A percentile compares a stretch with the other conserved stretches of the same genome.
These are phyloP conservation scores for Etheostoma spectabile DNA, from an alignment of 2,113 vertebrate genomes.

Conservation along the genomic window DNA sequence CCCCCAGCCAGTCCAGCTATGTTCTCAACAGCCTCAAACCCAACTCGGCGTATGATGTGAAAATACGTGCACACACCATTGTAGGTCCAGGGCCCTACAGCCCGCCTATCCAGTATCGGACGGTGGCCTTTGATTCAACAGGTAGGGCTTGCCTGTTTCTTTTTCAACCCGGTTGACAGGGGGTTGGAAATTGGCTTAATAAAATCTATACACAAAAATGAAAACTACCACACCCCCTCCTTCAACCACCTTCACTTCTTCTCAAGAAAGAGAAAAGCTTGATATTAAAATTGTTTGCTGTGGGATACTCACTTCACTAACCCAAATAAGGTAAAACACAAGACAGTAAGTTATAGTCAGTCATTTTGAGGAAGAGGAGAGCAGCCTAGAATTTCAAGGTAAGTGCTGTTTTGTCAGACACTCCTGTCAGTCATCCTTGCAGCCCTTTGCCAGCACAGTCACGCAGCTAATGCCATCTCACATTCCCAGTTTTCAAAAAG, in stretches of 20 bases:
- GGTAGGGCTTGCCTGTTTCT: constrained; percentile 93
- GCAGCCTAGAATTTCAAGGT: constrained; percentile 79
- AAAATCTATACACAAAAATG: constrained; percentile 66
- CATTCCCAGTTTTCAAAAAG: constrained; percentile 76
- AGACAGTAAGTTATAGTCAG: constrained; percentile 87
- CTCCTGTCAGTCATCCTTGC: constrained; percentile 73
- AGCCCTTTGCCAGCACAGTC: constrained; percentile 76
- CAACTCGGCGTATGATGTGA: constrained; percentile 94
- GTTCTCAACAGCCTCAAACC: constrained; percentile 95
- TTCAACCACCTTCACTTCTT: constrained; percentile 78
- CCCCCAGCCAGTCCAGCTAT: constrained; percentile 88
- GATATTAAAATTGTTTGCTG: constrained; percentile 70
- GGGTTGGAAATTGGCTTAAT: constrained; percentile 71
- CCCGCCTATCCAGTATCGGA: constrained; percentile 97
- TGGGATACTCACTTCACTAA: constrained; percentile 84
- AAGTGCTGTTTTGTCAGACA: constrained; percentile 84
- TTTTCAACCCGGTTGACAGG: constrained; percentile 64
- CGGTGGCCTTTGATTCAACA: constrained; percentile 91
- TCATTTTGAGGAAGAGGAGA: constrained; percentile 80
- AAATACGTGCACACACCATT: constrained; percentile 98
- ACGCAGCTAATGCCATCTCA: constrained; percentile 75
- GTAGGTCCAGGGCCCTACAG: constrained; percentile 98
- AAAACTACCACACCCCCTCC: constrained; percentile 67
- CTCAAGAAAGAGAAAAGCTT: constrained; percentile 70
- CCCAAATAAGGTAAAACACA: constrained; percentile 81